A percentile compares a stretch with the other conserved stretches of the same genome.
Conservation (phyloP, 2,888 invertebrate genomes). For the Caenorhabditis panamensis region DNA sequence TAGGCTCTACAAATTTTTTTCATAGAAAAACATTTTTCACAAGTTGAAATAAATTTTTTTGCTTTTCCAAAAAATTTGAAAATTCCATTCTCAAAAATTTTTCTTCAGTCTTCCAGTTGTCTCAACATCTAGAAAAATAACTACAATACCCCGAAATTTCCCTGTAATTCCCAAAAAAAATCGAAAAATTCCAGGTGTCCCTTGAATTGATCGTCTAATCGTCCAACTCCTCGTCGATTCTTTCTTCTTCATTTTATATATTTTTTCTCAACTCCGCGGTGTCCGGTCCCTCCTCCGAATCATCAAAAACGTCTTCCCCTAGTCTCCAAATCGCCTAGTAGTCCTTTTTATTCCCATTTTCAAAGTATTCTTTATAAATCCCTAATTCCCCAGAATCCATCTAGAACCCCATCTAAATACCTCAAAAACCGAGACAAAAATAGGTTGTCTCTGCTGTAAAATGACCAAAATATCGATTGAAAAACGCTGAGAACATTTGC, state of each 20-base stretch:
- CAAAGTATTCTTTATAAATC: constrained; percentile 10
- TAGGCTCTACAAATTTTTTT: too few relatives aligned
- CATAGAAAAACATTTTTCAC: too few relatives aligned
- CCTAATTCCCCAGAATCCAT: constrained; percentile 1
- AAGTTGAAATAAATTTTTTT: not conserved
- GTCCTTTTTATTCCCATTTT: constrained; percentile 8
- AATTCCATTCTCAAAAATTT: not conserved
- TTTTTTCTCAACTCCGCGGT: constrained; percentile 1
- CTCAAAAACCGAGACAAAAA: constrained; percentile 34
- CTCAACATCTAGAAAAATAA: not conserved
- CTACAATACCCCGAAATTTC: not conserved
- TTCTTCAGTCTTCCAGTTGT: not conserved
- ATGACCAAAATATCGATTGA: constrained; percentile 39
- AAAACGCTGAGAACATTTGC: constrained; percentile 1
- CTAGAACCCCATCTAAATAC: constrained; percentile 21
- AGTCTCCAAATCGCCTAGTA: constrained; percentile 26
- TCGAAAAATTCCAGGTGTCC: not conserved
- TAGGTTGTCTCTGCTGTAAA: constrained; percentile 41
- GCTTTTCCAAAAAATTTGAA: not conserved
- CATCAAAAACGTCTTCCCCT: not conserved
- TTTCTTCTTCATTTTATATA: too few relatives aligned
- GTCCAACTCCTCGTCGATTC: not conserved
- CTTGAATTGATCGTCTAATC: too few relatives aligned
- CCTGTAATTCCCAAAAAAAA: not conserved
- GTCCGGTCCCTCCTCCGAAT: not conserved